phyloP scores from a whole-genome alignment of 2,113 vertebrate species.

The Daphoenositta chrysoptera region DNA sequence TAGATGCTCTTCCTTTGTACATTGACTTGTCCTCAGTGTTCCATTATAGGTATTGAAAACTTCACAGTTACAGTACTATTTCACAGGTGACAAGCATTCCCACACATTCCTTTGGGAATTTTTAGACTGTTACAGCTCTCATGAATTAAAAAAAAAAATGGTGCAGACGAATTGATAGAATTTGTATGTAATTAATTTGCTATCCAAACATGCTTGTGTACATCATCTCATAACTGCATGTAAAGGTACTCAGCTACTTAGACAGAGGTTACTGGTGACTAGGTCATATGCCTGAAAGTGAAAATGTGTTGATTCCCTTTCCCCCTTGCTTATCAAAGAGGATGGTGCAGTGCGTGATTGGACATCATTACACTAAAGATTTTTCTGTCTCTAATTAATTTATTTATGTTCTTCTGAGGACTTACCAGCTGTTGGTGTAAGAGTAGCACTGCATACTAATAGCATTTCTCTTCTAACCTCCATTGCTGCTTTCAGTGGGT shows the following conservation, averaged over 20 bases:
- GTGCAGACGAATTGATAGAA: not conserved
- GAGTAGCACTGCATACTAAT: not conserved
- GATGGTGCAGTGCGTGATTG: not conserved
- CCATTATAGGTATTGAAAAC: constrained; percentile 57
- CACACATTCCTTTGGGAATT: constrained; percentile 62
- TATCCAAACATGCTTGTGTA: not conserved
- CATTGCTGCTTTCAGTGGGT: not conserved
- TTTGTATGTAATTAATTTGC: not conserved
- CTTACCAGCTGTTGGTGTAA: constrained; percentile 42
- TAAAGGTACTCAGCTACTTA: not conserved
- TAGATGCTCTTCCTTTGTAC: not conserved
- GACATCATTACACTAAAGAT: not conserved
- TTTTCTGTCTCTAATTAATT: constrained; percentile 13
- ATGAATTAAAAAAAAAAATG: not conserved
- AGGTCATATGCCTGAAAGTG: not conserved
- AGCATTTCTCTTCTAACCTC: constrained; percentile 21
- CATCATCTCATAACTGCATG: rapidly evolving
- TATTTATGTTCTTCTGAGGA: constrained; percentile 37
- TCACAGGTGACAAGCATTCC: constrained; percentile 58
- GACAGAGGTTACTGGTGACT: not conserved
- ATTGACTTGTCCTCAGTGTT: not conserved
- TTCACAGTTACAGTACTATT: constrained; percentile 50
- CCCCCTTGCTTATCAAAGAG: not conserved
- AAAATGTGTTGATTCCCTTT: not conserved
- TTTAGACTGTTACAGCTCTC: constrained; percentile 7